Conservation (phyloP, 2,888 invertebrate species). For the Tiliacea aurago region DNA sequence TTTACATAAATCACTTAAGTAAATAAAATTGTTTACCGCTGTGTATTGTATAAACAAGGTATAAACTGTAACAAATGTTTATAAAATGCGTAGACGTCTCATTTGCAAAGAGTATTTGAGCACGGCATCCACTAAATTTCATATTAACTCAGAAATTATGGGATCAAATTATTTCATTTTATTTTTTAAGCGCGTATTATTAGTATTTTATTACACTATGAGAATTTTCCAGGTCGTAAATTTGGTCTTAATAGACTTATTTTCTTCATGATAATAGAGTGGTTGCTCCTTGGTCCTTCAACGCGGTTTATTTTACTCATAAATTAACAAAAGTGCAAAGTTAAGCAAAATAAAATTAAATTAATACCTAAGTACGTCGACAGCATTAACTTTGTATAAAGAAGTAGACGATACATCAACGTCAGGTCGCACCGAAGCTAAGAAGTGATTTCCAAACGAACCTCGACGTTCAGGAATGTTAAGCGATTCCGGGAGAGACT, state of each 20-base stretch:
- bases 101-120: slow-evolving; percentile 44
- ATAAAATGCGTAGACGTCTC: slow-evolving; percentile 49
- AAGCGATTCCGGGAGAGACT: slow-evolving; percentile 69
- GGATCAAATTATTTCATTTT: slow-evolving; percentile 43
- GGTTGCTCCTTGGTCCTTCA: background rate
- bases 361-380: slow-evolving; percentile 65
- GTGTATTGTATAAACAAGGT: slow-evolving; percentile 54
- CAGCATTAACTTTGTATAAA: slow-evolving; percentile 70
- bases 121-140: slow-evolving; percentile 42
- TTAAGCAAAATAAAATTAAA: slow-evolving; percentile 3
- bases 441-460: slow-evolving; percentile 80
- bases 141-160: slow-evolving; percentile 52
- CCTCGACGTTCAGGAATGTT: slow-evolving; percentile 77
- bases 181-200: slow-evolving; percentile 38
- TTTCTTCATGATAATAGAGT: slow-evolving; percentile 29
- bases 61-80: slow-evolving; percentile 51
- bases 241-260: slow-evolving; percentile 35
- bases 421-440: slow-evolving; percentile 75
- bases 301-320: slow-evolving; percentile 8
- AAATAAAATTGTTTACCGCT: slow-evolving; percentile 67
- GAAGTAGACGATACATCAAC: slow-evolving; percentile 81
- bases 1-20: slow-evolving; percentile 76
- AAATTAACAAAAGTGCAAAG: slow-evolving; percentile 13
- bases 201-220: slow-evolving; percentile 35
- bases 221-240: slow-evolving; percentile 31